Evolutionary conservation across 2,797 vertebrate genomes (phyloP), one percentile per base, ranked within the genome.

Genomic region (Sebastiscus albofasciatus): DNA sequence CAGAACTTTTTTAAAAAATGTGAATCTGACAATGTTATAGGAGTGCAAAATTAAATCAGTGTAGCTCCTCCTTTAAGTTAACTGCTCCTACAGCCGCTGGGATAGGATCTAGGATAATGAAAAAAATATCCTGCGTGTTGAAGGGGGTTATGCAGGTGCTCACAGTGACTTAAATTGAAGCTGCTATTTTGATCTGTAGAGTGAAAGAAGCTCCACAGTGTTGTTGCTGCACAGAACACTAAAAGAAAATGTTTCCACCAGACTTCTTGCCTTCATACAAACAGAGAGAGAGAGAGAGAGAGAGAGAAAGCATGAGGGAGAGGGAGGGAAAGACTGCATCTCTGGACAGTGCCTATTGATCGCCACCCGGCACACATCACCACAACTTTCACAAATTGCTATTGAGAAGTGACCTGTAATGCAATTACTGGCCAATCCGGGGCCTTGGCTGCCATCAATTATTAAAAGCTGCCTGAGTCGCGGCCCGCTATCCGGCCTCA

Each of bases 341-440:
- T 96, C 95, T 91, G 97, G 97, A 97, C 97, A 97, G 96, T 94
- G 94, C 81, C 96, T 97, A 99, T 99, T 96, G 98, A 99, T 98
- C 96, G 96, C 94, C 96, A 96, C 95, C 96, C 96, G 94, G 96
- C 97, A 97, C 97, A 97, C 97, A 98, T 98, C 97, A 97, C 97
- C 97, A 96, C 97, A 97, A 97, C 96, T 98, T 97, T 97, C 96
- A 97, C 96, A 98, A 98, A 99, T 98, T 98, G 97, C 97, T 97
- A 99, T 98, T 99, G 97, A 99, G 97, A 98, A 98, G 97, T 98
- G 97, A 98, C 97, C 97, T 98, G 97, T 98, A 98, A 99, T 98
- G 96, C 97, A 98, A 98, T 99, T 98, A 99, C 97, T 95, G 96
- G 94, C 96, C 97, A 97, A 98, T 97, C 97, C 96, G 94, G 90